phyloP scores from a whole-genome alignment of 2,888 invertebrate species.

The Neoascia interrupta region DNA sequence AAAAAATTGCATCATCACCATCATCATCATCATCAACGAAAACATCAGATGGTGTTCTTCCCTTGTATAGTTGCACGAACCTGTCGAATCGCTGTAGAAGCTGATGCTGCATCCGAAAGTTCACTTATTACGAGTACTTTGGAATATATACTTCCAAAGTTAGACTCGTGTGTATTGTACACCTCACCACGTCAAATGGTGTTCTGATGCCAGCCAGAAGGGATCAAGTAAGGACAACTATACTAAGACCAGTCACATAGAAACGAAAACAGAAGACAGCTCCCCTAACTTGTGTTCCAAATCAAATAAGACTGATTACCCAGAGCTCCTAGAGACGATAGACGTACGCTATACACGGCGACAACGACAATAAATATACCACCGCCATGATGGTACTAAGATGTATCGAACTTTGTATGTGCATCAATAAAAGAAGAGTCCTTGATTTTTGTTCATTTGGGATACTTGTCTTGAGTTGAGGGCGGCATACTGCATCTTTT shows the following conservation, averaged over 20 bases:
- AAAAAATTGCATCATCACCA: conserved; percentile 56
- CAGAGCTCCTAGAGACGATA: conserved; percentile 32
- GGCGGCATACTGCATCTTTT: not conserved
- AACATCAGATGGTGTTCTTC: conserved; percentile 44
- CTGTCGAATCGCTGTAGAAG: conserved; percentile 14
- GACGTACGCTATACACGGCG: conserved; percentile 4
- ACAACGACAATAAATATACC: not conserved
- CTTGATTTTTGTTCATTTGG: conserved; percentile 60
- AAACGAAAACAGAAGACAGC: conserved; percentile 36
- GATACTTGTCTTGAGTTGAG: conserved; percentile 24
- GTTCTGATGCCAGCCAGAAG: conserved; percentile 7
- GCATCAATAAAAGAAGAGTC: conserved; percentile 22
- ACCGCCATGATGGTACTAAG: not conserved
- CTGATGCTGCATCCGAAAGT: conserved; percentile 33
- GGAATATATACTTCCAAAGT: conserved; percentile 44
- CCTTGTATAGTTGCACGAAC: not conserved
- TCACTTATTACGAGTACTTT: conserved; percentile 45
- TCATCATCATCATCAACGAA: conserved; percentile 13
- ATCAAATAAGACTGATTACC: conserved; percentile 69
- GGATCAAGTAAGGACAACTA: not conserved
- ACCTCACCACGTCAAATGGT: conserved; percentile 25
- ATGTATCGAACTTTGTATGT: not conserved
- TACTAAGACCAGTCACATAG: no score
- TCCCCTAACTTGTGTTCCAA: conserved; percentile 65
- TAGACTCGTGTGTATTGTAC: conserved; percentile 22